Evolutionary conservation across 2,113 vertebrate genomes (phyloP).

Genomic region (Excalfactoria chinensis): DNA sequence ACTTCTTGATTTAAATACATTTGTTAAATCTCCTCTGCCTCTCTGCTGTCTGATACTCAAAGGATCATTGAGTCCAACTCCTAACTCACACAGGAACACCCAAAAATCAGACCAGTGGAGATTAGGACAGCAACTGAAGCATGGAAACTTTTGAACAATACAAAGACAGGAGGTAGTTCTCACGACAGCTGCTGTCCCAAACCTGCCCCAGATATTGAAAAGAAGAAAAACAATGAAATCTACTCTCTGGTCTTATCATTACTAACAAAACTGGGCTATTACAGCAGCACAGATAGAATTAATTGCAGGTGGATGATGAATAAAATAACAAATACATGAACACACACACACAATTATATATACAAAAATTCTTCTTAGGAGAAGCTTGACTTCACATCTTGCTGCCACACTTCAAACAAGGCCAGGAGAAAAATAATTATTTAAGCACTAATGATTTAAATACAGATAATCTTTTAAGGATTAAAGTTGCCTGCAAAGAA

Average conservation of each 20-base stretch:
- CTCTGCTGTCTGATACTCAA: background rate
- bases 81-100: too few relatives aligned
- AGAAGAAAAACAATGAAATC: background rate
- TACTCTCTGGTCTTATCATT: background rate
- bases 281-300: background rate
- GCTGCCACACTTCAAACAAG: constrained; percentile 56
- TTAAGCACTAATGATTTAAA: constrained; percentile 54
- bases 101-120: background rate
- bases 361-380: background rate
- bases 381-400: background rate
- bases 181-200: background rate
- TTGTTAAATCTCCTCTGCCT: background rate
- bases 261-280: background rate
- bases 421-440: constrained; percentile 27
- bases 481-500: constrained; percentile 58
- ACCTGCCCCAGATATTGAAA: background rate
- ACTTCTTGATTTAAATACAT: background rate
- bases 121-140: background rate
- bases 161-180: background rate
- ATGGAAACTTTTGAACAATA: background rate
- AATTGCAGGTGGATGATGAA: background rate
- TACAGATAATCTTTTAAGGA: constrained; percentile 50
- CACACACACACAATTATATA: too few relatives aligned
- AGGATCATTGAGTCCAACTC: too few relatives aligned
- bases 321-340: background rate